These are phyloP conservation scores for Diabrotica balteata DNA, from an alignment of 2,888 invertebrate genomes.

Conservation along the genomic window DNA sequence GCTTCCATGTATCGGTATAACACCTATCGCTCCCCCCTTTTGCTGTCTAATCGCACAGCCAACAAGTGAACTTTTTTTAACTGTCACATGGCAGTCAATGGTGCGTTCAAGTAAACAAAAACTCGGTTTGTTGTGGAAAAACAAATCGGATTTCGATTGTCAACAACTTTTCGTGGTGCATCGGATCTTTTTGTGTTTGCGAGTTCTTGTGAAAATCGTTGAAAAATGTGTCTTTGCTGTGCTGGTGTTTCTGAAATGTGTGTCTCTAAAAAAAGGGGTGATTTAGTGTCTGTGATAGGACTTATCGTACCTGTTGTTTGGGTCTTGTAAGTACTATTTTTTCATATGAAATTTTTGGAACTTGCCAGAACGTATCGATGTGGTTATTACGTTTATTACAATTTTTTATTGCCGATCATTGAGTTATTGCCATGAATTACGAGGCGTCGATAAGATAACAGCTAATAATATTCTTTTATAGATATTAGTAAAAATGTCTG, in stretches of 20 bases:
- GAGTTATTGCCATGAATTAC: slow-evolving; percentile 8
- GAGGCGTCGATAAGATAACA: slow-evolving; percentile 2
- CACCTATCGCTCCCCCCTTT: slow-evolving; percentile 41
- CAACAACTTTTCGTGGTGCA: not conserved
- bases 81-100: slow-evolving; percentile 45
- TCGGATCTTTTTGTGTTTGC: not conserved
- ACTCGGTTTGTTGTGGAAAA: slow-evolving; percentile 31
- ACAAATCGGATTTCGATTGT: not conserved
- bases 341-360: too few relatives aligned
- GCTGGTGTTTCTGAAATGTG: too few relatives aligned
- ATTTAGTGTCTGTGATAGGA: too few relatives aligned
- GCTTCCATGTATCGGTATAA: slow-evolving; percentile 15
- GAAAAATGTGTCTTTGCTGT: too few relatives aligned
- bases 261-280: too few relatives aligned
- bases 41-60: slow-evolving; percentile 41
- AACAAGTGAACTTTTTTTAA: slow-evolving; percentile 44
- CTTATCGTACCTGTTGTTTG: too few relatives aligned
- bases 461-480: too few relatives aligned
- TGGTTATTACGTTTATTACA: too few relatives aligned
- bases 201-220: not conserved
- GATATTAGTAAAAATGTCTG: too few relatives aligned
- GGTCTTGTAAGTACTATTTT: too few relatives aligned
- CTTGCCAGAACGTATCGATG: too few relatives aligned
- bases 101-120: slow-evolving; percentile 34
- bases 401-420: not conserved